Percentiles rank a stretch among this genome's conserved stretches.
Conservation (phyloP, 2,797 vertebrate species). For the Tauraco hartlaubi region DNA sequence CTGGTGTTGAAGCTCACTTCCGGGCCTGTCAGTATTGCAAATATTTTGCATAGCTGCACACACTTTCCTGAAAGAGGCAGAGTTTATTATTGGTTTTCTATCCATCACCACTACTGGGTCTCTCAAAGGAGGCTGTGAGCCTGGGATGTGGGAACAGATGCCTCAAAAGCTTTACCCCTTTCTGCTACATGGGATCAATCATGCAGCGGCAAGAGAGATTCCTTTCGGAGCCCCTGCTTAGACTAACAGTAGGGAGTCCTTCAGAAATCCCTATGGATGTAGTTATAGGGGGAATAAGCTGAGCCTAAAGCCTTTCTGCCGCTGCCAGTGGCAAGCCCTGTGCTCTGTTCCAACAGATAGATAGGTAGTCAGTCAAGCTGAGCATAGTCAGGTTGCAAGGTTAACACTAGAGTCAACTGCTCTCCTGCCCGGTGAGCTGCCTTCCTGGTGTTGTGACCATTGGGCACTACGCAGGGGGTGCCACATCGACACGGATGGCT, state of each 20-base stretch:
- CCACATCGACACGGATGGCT: accelerated
- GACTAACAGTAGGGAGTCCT: not conserved
- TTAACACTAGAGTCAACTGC: accelerated
- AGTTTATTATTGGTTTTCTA: not conserved
- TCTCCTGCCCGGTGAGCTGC: not conserved
- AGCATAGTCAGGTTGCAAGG: not conserved
- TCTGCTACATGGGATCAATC: not conserved
- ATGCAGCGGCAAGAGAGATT: not conserved
- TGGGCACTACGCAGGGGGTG: accelerated
- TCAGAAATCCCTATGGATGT: not conserved
- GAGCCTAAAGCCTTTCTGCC: not conserved
- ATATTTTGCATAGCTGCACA: not conserved
- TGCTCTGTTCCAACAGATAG: accelerated
- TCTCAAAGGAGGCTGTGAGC: not conserved
- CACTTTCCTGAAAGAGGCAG: not conserved
- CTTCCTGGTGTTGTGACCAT: accelerated
- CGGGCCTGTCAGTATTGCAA: not conserved
- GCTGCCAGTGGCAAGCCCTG: not conserved
- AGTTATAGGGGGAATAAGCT: not conserved
- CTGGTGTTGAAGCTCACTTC: slow-evolving; percentile 8
- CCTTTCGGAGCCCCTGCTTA: not conserved
- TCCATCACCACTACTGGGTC: not conserved
- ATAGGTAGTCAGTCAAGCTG: accelerated
- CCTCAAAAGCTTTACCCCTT: not conserved
- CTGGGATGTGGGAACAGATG: not conserved